These are phyloP conservation scores for Drosophila prosaltans DNA, from an alignment of 1,140 invertebrate species.

Conservation along the genomic window DNA sequence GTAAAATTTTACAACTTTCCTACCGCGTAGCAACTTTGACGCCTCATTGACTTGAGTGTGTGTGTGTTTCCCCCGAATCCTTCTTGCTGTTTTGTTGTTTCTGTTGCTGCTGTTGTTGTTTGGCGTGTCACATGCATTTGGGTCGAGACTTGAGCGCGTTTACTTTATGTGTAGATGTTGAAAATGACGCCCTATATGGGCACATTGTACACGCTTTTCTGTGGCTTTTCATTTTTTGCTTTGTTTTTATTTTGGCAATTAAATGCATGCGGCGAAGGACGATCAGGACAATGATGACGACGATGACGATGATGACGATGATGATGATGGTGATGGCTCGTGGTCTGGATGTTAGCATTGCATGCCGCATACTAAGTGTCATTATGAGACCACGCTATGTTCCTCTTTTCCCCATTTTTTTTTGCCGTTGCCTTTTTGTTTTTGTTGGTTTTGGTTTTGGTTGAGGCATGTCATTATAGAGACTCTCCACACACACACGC, in stretches of 20 bases:
- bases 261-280: slow-evolving; percentile 79
- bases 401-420: slow-evolving; percentile 35
- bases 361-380: slow-evolving; percentile 81
- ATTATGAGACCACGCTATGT: slow-evolving; percentile 64
- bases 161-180: slow-evolving; percentile 62
- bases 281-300: slow-evolving; percentile 76
- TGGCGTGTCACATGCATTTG: slow-evolving; percentile 80
- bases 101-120: slow-evolving; percentile 38
- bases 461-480: slow-evolving; percentile 70
- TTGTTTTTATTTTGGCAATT: slow-evolving; percentile 82
- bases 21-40: slow-evolving; percentile 75
- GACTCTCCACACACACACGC: slow-evolving; percentile 16
- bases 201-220: slow-evolving; percentile 71
- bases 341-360: slow-evolving; percentile 68
- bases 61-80: neutral
- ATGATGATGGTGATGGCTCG: slow-evolving; percentile 67
- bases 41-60: slow-evolving; percentile 75
- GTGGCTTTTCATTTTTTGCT: slow-evolving; percentile 50
- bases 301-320: slow-evolving; percentile 67
- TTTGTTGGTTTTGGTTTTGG: slow-evolving; percentile 2
- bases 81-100: slow-evolving; percentile 24
- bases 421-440: slow-evolving; percentile 18
- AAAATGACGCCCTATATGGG: slow-evolving; percentile 72
- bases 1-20: slow-evolving; percentile 80
- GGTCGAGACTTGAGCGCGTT: slow-evolving; percentile 60